Conservation (phyloP, 2,113 vertebrate species). For the Cygnus buccinator region DNA sequence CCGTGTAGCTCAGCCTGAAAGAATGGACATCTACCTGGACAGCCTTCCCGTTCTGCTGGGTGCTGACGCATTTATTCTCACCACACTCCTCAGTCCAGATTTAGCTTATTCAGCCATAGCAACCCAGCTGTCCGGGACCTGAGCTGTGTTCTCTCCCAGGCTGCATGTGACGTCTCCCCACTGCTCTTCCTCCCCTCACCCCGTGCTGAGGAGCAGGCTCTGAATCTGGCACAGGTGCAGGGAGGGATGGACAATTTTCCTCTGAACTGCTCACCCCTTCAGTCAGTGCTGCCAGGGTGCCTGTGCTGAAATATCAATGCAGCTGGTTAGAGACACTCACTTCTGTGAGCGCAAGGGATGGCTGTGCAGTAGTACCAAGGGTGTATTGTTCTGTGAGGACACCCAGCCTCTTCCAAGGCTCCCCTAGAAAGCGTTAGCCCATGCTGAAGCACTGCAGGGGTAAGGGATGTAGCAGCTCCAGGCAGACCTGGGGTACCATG, state of each 20-base stretch:
- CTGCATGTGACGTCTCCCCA: background rate
- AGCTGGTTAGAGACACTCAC: background rate
- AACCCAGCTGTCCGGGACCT: conserved; percentile 29
- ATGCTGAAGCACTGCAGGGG: rapidly evolving
- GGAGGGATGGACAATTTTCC: background rate
- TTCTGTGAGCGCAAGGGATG: background rate
- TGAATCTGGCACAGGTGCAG: background rate
- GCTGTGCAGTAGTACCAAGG: background rate
- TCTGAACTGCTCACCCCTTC: background rate
- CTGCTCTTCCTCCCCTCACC: background rate
- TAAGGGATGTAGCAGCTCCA: background rate
- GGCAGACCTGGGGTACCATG: background rate
- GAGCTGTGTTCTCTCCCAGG: background rate
- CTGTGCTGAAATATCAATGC: background rate
- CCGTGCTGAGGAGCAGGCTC: background rate
- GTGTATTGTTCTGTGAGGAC: background rate
- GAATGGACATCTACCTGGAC: background rate
- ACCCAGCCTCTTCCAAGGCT: background rate
- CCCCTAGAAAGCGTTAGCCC: background rate
- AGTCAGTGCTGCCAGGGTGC: background rate
- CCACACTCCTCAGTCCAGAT: background rate
- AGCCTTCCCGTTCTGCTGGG: background rate
- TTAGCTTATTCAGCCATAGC: conserved; percentile 42
- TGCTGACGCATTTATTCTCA: conserved; percentile 33
- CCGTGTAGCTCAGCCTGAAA: background rate